Base-by-base conservation (phyloP, 2,888 invertebrate species). In the Eupithecia inturbata region DNA sequence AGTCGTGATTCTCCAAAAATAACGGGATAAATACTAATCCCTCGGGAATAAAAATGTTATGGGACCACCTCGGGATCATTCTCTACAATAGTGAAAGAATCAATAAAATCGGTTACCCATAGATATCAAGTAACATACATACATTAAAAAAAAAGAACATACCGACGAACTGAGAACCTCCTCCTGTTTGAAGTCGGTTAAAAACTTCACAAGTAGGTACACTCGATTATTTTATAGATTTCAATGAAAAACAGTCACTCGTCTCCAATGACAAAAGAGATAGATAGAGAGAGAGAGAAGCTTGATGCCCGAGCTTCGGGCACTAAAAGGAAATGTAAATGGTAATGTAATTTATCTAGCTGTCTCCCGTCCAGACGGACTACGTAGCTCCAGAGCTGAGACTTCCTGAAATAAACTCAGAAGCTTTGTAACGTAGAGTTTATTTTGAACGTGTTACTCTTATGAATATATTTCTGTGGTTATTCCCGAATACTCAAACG, bases 241-340 rank as follows among this genome's bases (percentile, higher is more conserved):
- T 45, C 45, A 45, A n/a, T 45, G 7, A 45, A 45, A 45, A 19
- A 5, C n/a, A 45, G n/a, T 45, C 45, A 14, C n/a, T 45, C 2
- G 19, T 45, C 45, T 45, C 45, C 19, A 45, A 45, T n/a, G 45
- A n/a, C 7, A 45, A 19, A 7, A 19, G 19, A 45, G 45, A 45
- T 1, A 45, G 95, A 0, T 97, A 96, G 45, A 45, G 7, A 45
- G 95, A 0, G 97, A 96, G 12, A 97, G 92, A 0, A 97, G 96
- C 89, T 98, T 98, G 80, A 98, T 97, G 84, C 97, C 96, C 28
- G 97, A 96, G 97, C 96, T 76, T 97, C 97, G n/a, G 98, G 98
- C 75, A 97, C 98, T 97, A 88, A 31, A 45, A 45, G 45, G 45
- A 45, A 45, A 45, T 45, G 45, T 45, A 45, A 45, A 53, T 53